These are phyloP conservation scores for Lycorma delicatula DNA, from an alignment of 1,140 invertebrate species.

Conservation along the genomic window DNA sequence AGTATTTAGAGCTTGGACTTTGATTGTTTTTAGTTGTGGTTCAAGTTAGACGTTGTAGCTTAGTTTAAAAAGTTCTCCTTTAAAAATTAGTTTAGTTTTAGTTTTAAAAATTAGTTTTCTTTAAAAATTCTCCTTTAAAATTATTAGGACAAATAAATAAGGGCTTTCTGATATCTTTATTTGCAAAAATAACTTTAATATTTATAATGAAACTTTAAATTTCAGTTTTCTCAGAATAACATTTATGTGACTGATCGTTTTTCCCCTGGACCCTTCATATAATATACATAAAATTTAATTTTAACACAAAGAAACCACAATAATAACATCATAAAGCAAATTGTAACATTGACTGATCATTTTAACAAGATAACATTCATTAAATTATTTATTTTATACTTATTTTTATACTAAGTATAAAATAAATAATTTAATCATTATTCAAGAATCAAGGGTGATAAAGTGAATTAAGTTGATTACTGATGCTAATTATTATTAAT, in stretches of 20 bases:
- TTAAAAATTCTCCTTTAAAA: neutral
- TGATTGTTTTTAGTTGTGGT: neutral
- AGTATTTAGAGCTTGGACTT: neutral
- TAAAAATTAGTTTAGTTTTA: neutral
- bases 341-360: too few species aligned
- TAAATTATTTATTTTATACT: too few species aligned
- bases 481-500: too few species aligned
- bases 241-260: conserved; percentile 1
- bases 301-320: too few species aligned
- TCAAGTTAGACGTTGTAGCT: neutral
- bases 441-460: too few species aligned
- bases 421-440: too few species aligned
- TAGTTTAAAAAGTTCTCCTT: neutral
- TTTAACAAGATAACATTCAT: too few species aligned
- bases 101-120: neutral
- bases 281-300: too few species aligned
- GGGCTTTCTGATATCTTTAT: neutral
- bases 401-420: too few species aligned
- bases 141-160: neutral
- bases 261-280: conserved; percentile 11
- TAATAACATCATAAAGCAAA: too few species aligned
- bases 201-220: neutral
- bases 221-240: neutral
- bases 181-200: neutral
- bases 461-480: too few species aligned